Evolutionary conservation across 1,140 invertebrate species (phyloP).

Genomic region (Philotrypesis tridentata): DNA sequence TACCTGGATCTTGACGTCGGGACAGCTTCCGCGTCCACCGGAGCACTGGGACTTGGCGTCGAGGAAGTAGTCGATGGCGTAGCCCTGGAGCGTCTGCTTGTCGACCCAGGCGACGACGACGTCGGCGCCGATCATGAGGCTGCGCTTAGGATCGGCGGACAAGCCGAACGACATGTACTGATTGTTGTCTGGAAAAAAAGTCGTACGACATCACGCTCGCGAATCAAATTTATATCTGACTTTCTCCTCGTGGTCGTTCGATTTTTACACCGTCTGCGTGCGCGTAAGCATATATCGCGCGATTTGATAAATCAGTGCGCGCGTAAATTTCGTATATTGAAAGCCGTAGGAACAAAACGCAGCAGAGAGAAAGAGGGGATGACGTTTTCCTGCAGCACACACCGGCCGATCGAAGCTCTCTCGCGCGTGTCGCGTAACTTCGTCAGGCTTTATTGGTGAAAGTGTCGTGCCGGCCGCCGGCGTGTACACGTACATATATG

Average conservation of each 20-base stretch:
- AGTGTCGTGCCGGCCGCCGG: neutral
- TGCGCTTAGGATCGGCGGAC: constrained; percentile 80
- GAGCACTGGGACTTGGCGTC: constrained; percentile 91
- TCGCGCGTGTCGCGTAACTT: neutral
- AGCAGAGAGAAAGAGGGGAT: neutral
- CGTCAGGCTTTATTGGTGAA: neutral
- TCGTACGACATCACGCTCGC: too few relatives aligned
- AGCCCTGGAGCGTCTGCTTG: constrained; percentile 84
- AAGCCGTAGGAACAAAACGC: too few relatives aligned
- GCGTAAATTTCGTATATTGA: too few relatives aligned
- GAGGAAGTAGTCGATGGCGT: constrained; percentile 87
- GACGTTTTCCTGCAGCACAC: neutral
- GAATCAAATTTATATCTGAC: too few relatives aligned
- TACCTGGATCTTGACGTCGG: constrained; percentile 84
- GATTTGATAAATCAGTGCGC: too few relatives aligned
- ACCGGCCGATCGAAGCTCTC: neutral
- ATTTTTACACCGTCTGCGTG: neutral
- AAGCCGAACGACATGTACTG: constrained; percentile 95
- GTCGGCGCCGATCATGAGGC: constrained; percentile 89
- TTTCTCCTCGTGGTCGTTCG: neutral
- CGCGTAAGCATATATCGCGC: too few relatives aligned
- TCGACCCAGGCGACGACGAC: constrained; percentile 90
- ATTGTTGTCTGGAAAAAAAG: constrained; percentile 80
- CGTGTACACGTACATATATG: neutral
- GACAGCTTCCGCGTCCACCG: constrained; percentile 87